Conservation (phyloP, 2,797 vertebrate genomes). For the Phalloptychus januarius region DNA sequence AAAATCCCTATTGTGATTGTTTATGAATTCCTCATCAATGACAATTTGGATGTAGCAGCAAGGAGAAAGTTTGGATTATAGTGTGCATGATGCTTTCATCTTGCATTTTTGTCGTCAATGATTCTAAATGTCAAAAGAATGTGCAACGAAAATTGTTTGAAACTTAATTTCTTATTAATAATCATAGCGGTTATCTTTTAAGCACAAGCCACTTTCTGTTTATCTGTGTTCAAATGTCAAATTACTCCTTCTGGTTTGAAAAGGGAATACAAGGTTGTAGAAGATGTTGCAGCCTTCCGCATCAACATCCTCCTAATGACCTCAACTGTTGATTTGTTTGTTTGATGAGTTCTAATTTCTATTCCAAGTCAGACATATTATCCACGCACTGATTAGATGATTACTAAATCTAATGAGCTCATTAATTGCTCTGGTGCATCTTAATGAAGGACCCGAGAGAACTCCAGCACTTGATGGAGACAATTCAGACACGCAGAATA, state of each 20-base stretch:
- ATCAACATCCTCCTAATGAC: conserved; percentile 30
- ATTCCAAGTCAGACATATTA: conserved; percentile 51
- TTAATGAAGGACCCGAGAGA: conserved; percentile 64
- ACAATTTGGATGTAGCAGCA: not conserved
- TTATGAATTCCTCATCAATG: not conserved
- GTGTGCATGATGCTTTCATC: not conserved
- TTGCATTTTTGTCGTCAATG: not conserved
- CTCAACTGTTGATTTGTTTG: conserved; percentile 57
- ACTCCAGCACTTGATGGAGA: conserved; percentile 11
- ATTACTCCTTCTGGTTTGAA: conserved; percentile 6
- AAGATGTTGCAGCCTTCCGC: conserved; percentile 16
- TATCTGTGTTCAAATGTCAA: not conserved
- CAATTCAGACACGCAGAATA: conserved; percentile 17
- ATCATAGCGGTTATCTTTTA: not conserved
- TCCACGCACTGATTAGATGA: conserved; percentile 55
- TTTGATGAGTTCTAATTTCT: conserved; percentile 48
- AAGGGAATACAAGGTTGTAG: not conserved
- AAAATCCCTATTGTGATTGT: not conserved
- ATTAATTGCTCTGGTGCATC: conserved; percentile 63
- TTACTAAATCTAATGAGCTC: conserved; percentile 58
- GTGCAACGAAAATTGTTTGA: not conserved
- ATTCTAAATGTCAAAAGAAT: not conserved
- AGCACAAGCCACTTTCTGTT: not conserved
- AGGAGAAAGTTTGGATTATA: not conserved
- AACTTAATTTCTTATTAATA: not conserved